phyloP scores from a whole-genome alignment of 1,140 invertebrate genomes.

The Ceratosolen fusciceps region DNA sequence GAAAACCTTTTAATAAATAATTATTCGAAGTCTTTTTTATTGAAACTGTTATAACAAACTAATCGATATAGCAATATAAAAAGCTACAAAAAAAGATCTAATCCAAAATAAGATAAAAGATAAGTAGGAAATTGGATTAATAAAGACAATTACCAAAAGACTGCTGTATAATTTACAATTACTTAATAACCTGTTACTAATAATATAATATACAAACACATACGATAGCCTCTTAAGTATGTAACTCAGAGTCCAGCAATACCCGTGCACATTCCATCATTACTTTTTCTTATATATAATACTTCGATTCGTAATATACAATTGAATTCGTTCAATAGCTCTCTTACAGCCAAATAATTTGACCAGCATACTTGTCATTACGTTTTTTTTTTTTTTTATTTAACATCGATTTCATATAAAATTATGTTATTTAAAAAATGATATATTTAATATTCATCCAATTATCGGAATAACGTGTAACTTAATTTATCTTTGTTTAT shows the following conservation, averaged over 20 bases:
- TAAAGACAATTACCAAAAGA: no score
- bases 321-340: background rate
- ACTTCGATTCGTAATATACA: background rate
- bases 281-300: background rate
- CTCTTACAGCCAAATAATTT: slow-evolving; percentile 15
- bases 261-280: slow-evolving; percentile 23
- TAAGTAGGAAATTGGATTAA: no score
- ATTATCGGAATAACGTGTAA: background rate
- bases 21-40: no score
- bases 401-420: slow-evolving; percentile 51
- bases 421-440: slow-evolving; percentile 54
- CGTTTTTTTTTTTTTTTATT: slow-evolving; percentile 41
- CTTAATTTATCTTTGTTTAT: background rate
- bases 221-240: slow-evolving; percentile 48
- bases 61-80: no score
- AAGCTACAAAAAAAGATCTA: no score
- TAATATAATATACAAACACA: slow-evolving; percentile 55
- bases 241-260: slow-evolving; percentile 25
- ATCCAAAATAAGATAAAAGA: no score
- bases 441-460: slow-evolving; percentile 9
- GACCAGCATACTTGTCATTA: background rate
- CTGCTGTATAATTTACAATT: slow-evolving; percentile 44
- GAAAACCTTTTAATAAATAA: no score
- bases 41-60: no score
- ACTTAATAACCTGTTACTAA: slow-evolving; percentile 56